These are phyloP conservation scores for Aspidiotus destructor DNA, from an alignment of 2,888 invertebrate species.

Conservation along the genomic window DNA sequence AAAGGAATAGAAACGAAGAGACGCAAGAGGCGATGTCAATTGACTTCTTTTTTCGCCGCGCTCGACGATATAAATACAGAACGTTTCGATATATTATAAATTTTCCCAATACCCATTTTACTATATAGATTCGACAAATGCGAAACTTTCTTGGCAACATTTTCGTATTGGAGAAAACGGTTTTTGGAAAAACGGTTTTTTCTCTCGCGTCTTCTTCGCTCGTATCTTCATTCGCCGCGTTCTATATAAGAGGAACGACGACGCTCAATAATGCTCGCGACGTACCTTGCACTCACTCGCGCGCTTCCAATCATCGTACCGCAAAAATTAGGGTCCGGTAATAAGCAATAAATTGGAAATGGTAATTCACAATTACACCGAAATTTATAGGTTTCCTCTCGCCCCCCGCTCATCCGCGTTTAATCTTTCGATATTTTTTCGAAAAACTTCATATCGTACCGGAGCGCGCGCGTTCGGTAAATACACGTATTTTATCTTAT, in stretches of 20 bases:
- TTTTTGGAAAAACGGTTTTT: too few species aligned
- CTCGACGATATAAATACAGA: too few species aligned
- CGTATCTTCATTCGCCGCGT: too few species aligned
- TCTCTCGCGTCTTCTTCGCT: too few species aligned
- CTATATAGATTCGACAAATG: not conserved
- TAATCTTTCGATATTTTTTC: not conserved
- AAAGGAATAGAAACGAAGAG: too few species aligned
- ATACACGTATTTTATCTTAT: not conserved
- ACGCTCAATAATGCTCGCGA: too few species aligned
- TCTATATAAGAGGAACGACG: too few species aligned
- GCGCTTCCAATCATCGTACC: too few species aligned
- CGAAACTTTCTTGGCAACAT: conserved; percentile 23
- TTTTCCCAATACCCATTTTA: not conserved
- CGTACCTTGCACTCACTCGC: too few species aligned
- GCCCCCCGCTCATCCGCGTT: not conserved
- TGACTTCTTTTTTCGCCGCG: conserved; percentile 3
- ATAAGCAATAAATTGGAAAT: conserved; percentile 31
- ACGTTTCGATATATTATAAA: too few species aligned
- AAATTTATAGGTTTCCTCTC: conserved; percentile 19
- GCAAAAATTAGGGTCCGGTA: conserved; percentile 26
- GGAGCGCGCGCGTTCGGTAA: not conserved
- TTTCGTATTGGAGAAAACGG: not conserved
- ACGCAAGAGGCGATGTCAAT: conserved; percentile 1
- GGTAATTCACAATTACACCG: conserved; percentile 29
- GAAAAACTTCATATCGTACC: not conserved